phyloP scores from a whole-genome alignment of 2,113 vertebrate species.

The Panurus biarmicus region DNA sequence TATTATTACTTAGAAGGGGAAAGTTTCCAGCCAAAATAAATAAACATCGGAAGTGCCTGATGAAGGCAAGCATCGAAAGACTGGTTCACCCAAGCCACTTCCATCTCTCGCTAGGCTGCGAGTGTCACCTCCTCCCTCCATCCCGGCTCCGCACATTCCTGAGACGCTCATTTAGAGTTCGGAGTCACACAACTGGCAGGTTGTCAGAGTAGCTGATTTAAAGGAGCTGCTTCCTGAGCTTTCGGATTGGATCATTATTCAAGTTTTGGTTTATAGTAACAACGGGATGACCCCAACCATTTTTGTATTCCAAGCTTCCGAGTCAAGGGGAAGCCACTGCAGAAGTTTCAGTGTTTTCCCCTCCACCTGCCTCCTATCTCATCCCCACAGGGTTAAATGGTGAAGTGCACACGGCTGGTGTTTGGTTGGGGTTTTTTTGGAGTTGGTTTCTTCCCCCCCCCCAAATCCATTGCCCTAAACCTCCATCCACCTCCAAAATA shows the following conservation, averaged over 20 bases:
- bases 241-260: neutral
- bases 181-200: neutral
- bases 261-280: neutral
- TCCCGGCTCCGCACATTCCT: neutral
- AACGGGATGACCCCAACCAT: neutral
- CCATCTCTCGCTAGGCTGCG: neutral
- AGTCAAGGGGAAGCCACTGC: neutral
- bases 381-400: neutral
- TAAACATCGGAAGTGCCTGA: neutral
- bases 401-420: neutral
- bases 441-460: fast-evolving
- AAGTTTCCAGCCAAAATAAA: neutral
- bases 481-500: fast-evolving
- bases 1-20: neutral
- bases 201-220: neutral
- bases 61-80: neutral
- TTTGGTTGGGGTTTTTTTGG: fast-evolving
- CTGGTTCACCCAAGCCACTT: neutral
- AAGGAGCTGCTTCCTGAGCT: neutral
- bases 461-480: neutral
- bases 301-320: neutral
- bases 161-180: neutral
- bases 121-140: neutral
- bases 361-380: neutral
- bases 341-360: neutral